Conservation (phyloP, 2,888 invertebrate genomes). For the Scaptomyza parva region DNA sequence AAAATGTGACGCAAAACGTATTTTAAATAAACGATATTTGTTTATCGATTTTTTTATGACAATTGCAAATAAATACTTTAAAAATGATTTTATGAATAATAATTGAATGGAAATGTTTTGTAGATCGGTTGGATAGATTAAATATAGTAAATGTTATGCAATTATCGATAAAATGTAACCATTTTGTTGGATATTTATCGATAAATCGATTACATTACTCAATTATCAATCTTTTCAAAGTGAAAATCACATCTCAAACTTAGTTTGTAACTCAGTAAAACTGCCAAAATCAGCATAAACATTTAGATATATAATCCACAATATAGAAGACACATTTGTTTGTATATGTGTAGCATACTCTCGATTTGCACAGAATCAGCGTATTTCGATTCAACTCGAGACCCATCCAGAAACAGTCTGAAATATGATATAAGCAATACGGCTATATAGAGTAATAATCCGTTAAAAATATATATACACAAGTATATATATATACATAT, state of each 20-base stretch:
- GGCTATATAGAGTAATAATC: conserved; percentile 35
- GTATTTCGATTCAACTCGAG: conserved; percentile 42
- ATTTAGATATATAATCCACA: background rate
- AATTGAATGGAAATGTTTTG: background rate
- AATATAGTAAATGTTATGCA: too few relatives aligned
- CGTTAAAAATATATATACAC: conserved; percentile 3
- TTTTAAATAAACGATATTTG: background rate
- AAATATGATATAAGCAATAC: conserved; percentile 60
- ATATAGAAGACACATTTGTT: background rate
- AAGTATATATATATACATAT: conserved; percentile 2
- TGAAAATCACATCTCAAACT: background rate
- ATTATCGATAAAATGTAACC: too few relatives aligned
- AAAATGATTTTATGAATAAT: too few relatives aligned
- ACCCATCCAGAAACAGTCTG: conserved; percentile 48
- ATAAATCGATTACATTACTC: background rate
- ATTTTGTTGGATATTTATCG: background rate
- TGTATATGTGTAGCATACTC: conserved; percentile 17
- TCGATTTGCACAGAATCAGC: conserved; percentile 68
- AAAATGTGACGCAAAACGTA: conserved; percentile 7
- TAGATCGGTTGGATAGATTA: too few relatives aligned
- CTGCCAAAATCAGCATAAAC: conserved; percentile 1
- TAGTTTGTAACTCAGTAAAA: background rate
- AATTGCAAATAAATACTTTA: too few relatives aligned
- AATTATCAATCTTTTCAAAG: background rate
- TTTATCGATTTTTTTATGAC: conserved; percentile 12